Evolutionary conservation across 2,888 invertebrate genomes (phyloP), one percentile per base, ranked within the genome.

Genomic region (Eupithecia tripunctaria): DNA sequence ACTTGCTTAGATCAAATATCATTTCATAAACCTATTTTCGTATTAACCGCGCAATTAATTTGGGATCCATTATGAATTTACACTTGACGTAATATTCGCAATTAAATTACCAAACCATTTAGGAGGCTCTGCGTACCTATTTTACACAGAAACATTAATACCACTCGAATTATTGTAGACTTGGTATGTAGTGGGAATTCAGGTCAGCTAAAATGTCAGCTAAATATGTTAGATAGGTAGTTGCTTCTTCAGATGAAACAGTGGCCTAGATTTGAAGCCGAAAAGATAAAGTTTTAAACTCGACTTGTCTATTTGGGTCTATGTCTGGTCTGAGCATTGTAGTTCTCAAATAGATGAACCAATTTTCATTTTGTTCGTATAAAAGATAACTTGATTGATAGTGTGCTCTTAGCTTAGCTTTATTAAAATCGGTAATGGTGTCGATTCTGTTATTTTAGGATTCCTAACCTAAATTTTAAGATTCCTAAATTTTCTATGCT

Each of bases 51-150:
- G 2, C 64, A n/a, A 63, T 63, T 41, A 41, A 64, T 64, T 64
- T 21, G 21, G 64, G 38, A 36, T 21, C 64, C 64, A 64, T 64
- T 41, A 64, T 8, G 64, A 64, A 38, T 64, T 64, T 21, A 14
- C 64, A 64, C 38, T 64, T 36, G 14, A 64, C 64, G 32, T 60
- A 29, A 29, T 36, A 15, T 21, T 38, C 25, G 15, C 38, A 64
- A 64, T 41, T 38, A 21, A 36, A 41, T 64, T 41, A 64, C 36
- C 27, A 63, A 36, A 21, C n/a, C 38, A n/a, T 25, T 56, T 25
- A 12, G 25, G 10, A 21, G 56, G 25, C 56, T 56, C 56, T 12
- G 25, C 56, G 14, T 14, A 25, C 56, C 21, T 25, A 12, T 21
- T 51, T 51, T 51, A 21, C 21, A 21, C 18, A 7, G 18, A 43